phyloP scores from a whole-genome alignment of 1,140 invertebrate species.

The Drosophila bifasciata region DNA sequence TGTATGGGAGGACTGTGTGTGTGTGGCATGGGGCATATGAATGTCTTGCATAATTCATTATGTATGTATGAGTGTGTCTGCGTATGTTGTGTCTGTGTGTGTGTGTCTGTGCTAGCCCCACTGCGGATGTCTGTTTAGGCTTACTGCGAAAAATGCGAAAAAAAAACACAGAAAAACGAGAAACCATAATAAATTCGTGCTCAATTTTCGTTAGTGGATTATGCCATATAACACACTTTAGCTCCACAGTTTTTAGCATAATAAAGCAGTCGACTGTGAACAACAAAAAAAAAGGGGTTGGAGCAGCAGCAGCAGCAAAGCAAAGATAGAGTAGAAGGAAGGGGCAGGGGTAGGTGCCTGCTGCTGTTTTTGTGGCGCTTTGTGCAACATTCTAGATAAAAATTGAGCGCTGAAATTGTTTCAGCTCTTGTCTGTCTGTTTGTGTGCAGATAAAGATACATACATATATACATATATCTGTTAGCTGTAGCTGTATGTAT shows the following conservation, averaged over 20 bases:
- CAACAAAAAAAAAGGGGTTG: too few species aligned
- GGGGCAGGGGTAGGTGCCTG: too few species aligned
- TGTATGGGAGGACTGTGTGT: conserved; percentile 17
- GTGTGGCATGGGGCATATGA: conserved; percentile 34
- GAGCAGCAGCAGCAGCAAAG: too few species aligned
- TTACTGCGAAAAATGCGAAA: conserved; percentile 35
- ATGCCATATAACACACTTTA: conserved; percentile 81
- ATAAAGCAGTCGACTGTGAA: conserved; percentile 72
- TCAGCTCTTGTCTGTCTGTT: conserved; percentile 18
- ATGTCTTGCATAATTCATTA: conserved; percentile 80
- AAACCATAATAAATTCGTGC: conserved; percentile 80
- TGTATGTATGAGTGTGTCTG: conserved; percentile 42
- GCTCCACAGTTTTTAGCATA: conserved; percentile 76
- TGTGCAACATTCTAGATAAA: conserved; percentile 72
- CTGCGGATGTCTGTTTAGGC: conserved; percentile 61
- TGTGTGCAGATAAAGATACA: conserved; percentile 38
- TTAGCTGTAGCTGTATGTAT: too few species aligned
- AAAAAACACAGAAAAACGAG: conserved; percentile 40
- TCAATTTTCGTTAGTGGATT: conserved; percentile 82
- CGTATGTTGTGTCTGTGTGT: conserved; percentile 23
- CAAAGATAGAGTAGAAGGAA: too few species aligned
- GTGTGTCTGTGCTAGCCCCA: conserved; percentile 11
- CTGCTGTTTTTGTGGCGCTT: conserved; percentile 20
- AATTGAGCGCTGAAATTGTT: conserved; percentile 58
- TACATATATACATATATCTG: conserved; percentile 32